Conservation (phyloP, 2,888 invertebrate genomes). For the Onchidella celtica region DNA sequence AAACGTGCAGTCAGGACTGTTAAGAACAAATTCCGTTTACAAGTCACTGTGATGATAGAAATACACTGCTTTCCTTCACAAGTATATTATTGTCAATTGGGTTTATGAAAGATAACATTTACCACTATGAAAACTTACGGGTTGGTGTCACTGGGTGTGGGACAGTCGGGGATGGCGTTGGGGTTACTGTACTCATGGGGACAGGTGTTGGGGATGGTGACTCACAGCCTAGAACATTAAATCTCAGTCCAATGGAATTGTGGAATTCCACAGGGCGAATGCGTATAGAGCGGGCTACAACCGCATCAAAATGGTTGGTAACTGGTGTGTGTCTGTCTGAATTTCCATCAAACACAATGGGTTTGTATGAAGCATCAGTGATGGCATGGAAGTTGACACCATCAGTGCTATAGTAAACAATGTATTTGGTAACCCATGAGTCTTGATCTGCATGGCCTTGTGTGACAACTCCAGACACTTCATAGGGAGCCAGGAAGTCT, state of each 20-base stretch:
- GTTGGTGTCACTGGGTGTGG: too few relatives aligned
- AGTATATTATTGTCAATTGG: too few relatives aligned
- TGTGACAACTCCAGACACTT: conserved; percentile 66
- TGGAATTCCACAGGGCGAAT: conserved; percentile 79
- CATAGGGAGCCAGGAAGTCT: conserved; percentile 63
- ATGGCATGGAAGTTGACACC: conserved; percentile 59
- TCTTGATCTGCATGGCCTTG: conserved; percentile 60
- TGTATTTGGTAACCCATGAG: conserved; percentile 65
- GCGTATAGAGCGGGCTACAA: conserved; percentile 63
- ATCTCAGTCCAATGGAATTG: conserved; percentile 63
- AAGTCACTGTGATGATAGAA: too few relatives aligned
- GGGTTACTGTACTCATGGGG: conserved; percentile 39
- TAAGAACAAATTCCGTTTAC: too few relatives aligned
- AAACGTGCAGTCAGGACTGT: too few relatives aligned
- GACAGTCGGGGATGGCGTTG: too few relatives aligned
- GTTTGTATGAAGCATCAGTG: not conserved
- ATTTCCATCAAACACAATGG: conserved; percentile 81
- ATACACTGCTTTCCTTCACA: too few relatives aligned
- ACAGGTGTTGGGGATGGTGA: conserved; percentile 60
- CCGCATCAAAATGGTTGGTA: conserved; percentile 47
- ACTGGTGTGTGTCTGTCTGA: conserved; percentile 57
- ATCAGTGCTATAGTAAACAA: conserved; percentile 64
- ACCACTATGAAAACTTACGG: too few relatives aligned
- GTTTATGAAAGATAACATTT: too few relatives aligned
- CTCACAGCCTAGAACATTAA: conserved; percentile 68